phyloP scores from a whole-genome alignment of 2,113 vertebrate genomes.

The Phaethornis superciliosus region DNA sequence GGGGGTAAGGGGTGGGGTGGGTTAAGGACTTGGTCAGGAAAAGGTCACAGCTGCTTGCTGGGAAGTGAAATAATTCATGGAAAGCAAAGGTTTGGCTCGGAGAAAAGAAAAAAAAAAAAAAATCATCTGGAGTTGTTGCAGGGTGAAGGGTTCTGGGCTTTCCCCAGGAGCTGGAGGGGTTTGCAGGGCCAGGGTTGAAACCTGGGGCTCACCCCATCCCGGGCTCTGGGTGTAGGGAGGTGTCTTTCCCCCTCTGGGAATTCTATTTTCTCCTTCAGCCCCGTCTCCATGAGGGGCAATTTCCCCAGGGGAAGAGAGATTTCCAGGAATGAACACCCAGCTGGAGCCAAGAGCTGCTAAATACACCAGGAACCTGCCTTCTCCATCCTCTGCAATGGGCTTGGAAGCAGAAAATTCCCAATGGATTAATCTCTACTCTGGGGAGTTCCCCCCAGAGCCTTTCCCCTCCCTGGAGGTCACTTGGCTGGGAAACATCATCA shows the following conservation, averaged over 20 bases:
- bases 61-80: background rate
- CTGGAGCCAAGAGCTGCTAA: accelerated
- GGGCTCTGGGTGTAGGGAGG: background rate
- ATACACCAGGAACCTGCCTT: background rate
- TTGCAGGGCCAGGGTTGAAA: no score
- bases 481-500: background rate
- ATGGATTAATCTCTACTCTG: background rate
- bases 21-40: background rate
- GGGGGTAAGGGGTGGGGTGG: accelerated
- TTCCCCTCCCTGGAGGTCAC: background rate
- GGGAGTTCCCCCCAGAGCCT: background rate
- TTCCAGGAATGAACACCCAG: background rate
- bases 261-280: background rate
- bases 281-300: background rate
- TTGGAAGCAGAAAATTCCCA: background rate
- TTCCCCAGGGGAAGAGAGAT: background rate
- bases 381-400: background rate
- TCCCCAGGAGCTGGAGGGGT: no score
- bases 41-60: background rate
- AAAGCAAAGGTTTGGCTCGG: background rate
- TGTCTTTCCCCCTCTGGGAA: background rate
- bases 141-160: no score
- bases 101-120: no score
- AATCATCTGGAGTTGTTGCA: background rate
- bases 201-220: no score